phyloP scores from a whole-genome alignment of 2,888 invertebrate species.

The Drosophila pullipes region DNA sequence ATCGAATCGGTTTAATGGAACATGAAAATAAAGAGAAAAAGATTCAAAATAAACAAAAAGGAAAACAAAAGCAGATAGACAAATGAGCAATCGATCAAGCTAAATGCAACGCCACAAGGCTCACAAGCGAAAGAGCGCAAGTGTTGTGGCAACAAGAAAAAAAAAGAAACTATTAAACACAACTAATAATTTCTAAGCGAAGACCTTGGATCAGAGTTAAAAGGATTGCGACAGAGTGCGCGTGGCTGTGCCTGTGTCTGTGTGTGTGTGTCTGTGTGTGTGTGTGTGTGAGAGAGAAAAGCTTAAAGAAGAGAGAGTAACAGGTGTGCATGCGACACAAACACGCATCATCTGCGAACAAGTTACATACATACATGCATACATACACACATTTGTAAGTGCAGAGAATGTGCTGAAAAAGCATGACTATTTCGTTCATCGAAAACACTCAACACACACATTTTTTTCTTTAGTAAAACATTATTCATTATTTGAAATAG shows the following conservation, averaged over 20 bases:
- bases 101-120: constrained; percentile 23
- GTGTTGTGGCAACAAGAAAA: constrained; percentile 26
- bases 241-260: neutral
- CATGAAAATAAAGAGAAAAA: constrained; percentile 84
- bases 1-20: constrained; percentile 83
- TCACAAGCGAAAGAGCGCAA: constrained; percentile 26
- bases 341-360: neutral
- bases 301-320: neutral
- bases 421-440: neutral
- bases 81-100: constrained; percentile 67
- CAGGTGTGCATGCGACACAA: neutral
- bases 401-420: neutral
- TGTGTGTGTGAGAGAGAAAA: neutral
- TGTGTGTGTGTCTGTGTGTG: neutral
- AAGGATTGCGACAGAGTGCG: constrained; percentile 2
- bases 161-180: constrained; percentile 1
- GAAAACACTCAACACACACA: neutral
- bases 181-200: constrained; percentile 16
- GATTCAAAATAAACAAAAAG: constrained; percentile 81
- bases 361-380: neutral
- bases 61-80: constrained; percentile 80
- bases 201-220: constrained; percentile 5
- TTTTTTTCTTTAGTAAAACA: neutral
- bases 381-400: constrained; percentile 1
- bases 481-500: neutral